Percentiles rank a stretch among this genome's conserved stretches.
These are phyloP conservation scores for Phaenicophaeus curvirostris DNA, from an alignment of 2,797 vertebrate species.

Conservation along the genomic window DNA sequence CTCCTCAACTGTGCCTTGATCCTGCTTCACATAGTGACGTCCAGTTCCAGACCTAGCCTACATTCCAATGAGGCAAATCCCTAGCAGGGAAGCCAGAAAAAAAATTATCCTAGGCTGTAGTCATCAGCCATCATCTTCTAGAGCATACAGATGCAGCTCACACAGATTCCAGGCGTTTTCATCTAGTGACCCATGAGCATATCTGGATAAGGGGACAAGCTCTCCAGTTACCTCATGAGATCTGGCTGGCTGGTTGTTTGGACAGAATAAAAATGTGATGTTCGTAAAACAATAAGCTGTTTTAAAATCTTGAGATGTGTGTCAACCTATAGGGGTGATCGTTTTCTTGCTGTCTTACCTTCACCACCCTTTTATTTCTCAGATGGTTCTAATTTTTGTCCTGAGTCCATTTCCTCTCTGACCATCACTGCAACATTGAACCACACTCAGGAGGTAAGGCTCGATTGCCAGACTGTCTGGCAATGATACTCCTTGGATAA, in stretches of 20 bases:
- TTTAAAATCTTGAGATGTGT: neutral
- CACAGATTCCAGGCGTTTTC: neutral
- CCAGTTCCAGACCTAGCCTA: neutral
- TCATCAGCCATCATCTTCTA: neutral
- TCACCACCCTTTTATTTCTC: neutral
- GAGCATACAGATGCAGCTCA: neutral
- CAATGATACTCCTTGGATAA: neutral
- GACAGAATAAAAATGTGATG: neutral
- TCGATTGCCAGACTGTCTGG: neutral
- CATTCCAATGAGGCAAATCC: neutral
- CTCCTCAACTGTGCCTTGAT: neutral
- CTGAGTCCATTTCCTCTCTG: neutral
- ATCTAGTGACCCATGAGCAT: neutral
- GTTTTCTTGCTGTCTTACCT: neutral
- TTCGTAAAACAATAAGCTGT: neutral
- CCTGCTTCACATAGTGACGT: neutral
- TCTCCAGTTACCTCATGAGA: neutral
- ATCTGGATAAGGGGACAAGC: neutral
- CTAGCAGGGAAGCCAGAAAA: neutral
- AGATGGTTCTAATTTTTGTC: neutral
- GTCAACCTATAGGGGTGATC: neutral
- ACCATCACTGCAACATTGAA: neutral
- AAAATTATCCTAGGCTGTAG: neutral
- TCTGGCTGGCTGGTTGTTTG: neutral
- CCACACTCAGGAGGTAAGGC: neutral